Conservation (phyloP, 2,888 invertebrate genomes). For the Harmothoe impar region DNA sequence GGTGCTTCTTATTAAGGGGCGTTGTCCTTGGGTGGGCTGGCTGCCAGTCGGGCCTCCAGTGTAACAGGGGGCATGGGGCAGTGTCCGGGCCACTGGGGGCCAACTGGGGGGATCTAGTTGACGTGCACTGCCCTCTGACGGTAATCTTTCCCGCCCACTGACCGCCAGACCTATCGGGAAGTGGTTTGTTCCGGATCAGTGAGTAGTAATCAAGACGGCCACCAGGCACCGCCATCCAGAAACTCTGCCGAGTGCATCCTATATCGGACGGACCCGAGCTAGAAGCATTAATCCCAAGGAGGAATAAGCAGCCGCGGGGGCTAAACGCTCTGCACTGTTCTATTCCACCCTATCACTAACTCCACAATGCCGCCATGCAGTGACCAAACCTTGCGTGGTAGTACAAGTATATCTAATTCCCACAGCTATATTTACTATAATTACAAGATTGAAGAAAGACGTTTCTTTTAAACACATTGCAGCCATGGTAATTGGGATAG, state of each 20-base stretch:
- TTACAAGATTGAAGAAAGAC: too few relatives aligned
- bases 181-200: slow-evolving; percentile 33
- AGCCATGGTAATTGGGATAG: too few relatives aligned
- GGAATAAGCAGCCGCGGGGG: neutral
- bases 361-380: neutral
- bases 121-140: neutral
- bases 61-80: slow-evolving; percentile 1
- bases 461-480: too few relatives aligned
- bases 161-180: slow-evolving; percentile 39
- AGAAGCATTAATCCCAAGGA: neutral
- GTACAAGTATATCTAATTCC: too few relatives aligned
- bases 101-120: slow-evolving; percentile 11
- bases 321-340: neutral
- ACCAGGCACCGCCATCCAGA: neutral
- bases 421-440: too few relatives aligned
- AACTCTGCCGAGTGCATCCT: neutral
- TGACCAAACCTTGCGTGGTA: neutral
- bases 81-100: neutral
- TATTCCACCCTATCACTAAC: neutral
- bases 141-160: slow-evolving; percentile 50
- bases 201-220: slow-evolving; percentile 49
- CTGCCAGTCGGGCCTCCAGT: neutral
- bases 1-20: neutral
- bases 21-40: neutral
- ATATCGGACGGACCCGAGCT: neutral